Evolutionary conservation across 2,113 vertebrate species (phyloP).

Genomic region (Hoplias malabaricus): DNA sequence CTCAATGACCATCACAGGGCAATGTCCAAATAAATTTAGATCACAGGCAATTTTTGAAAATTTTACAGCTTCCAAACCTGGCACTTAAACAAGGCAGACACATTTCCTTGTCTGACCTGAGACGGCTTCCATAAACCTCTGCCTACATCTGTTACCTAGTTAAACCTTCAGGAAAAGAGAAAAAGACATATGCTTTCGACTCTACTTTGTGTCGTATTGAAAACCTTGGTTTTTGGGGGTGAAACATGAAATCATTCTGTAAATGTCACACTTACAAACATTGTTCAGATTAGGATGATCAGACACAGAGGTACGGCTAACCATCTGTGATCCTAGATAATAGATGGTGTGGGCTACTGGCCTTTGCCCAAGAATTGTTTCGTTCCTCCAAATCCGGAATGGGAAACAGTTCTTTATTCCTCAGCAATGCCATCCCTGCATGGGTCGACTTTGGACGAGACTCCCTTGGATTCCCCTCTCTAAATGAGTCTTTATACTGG

Average conservation of each 20-base stretch:
- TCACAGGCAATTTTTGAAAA: background rate
- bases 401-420: constrained; percentile 10
- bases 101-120: constrained; percentile 27
- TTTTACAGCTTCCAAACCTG: background rate
- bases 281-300: constrained; percentile 32
- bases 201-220: constrained; percentile 24
- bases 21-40: background rate
- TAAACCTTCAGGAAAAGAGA: background rate
- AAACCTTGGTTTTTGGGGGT: constrained; percentile 8
- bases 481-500: background rate
- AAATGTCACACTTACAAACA: constrained; percentile 24
- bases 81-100: constrained; percentile 10
- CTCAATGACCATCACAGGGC: background rate
- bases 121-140: constrained; percentile 19
- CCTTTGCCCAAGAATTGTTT: background rate
- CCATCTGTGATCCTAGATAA: constrained; percentile 33
- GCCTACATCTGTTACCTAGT: constrained; percentile 33
- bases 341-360: background rate
- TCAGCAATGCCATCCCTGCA: background rate
- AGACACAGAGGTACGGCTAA: constrained; percentile 27
- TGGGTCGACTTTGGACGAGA: constrained; percentile 9
- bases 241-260: constrained; percentile 36
- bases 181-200: constrained; percentile 27
- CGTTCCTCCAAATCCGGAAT: background rate
- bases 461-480: background rate